Evolutionary conservation across 2,113 vertebrate species (phyloP), one percentile per base, ranked within the genome.

Genomic region (Crypturellus undulatus): DNA sequence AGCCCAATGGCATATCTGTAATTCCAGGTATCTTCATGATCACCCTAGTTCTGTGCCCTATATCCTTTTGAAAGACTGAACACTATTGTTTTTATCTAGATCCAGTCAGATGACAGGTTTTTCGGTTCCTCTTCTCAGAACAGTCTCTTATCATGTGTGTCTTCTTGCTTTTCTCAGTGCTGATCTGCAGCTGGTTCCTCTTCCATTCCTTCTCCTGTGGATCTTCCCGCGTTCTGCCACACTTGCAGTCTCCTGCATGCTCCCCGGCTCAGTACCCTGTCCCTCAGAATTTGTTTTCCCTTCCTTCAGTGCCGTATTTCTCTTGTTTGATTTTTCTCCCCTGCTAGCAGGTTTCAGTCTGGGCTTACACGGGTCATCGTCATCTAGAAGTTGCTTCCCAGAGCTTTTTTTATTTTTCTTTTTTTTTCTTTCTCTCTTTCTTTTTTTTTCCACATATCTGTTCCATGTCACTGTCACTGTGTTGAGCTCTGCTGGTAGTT

Each of bases 31-130:
- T 90, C 59, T 85, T 89, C 43, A 56, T 42, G 26, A 40, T 56
- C 0, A 0, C 60, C 42, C 32, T 72, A 28, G 34, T 18, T 80
- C 45, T 16, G 10, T 38, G 49, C 49, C 45, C 42, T 36, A 3
- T 43, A 47, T 63, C 20, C 45, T 45, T 59, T 80, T 59, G 40
- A 28, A 52, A 70, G 0, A 0, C 56, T 16, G 11, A 67, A 62
- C 0, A 0, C 56, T 14, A 7, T 67, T 90, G 49, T 77, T 82
- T 49, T 77, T 70, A 22, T 83, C 26, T 67, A 34, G 24, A 77
- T 71, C n/a, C n/a, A 45, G 40, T 67, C 59, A 63, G 60, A 30
- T 56, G 26, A 54, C 60, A 75, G 7, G 6, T 84, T 88, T 85
- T 75, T 26, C 45, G 70, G 51, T 59, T 82, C 18, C 36, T 45